Conservation (phyloP, 2,113 vertebrate genomes). For the Prionailurus bengalensis region DNA sequence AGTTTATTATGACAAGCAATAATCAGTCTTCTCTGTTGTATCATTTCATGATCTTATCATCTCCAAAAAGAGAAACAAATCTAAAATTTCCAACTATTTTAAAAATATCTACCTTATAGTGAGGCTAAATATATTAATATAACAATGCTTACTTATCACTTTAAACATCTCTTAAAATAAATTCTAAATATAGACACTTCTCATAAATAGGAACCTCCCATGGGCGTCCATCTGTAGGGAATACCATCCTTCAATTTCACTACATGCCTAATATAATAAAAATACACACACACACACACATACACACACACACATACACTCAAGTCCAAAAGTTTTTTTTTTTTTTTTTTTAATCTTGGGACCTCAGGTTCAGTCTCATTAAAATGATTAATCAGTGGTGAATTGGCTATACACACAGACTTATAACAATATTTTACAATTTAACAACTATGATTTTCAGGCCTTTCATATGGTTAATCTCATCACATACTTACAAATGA, state of each 20-base stretch:
- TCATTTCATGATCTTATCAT: neutral
- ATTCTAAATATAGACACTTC: neutral
- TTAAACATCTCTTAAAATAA: constrained; percentile 6
- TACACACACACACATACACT: neutral
- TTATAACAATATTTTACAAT: neutral
- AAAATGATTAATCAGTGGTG: neutral
- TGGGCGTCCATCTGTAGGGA: neutral
- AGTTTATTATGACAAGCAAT: neutral
- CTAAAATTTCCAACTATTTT: neutral
- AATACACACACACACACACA: neutral
- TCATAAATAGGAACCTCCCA: neutral
- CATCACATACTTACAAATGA: neutral
- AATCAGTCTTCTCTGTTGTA: neutral
- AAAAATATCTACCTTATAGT: neutral
- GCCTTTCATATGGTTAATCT: neutral
- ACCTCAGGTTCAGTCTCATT: neutral
- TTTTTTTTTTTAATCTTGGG: neutral
- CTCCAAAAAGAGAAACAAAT: neutral
- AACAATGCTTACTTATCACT: neutral
- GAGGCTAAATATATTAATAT: neutral
- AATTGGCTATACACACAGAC: neutral
- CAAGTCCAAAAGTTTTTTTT: neutral
- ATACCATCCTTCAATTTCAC: neutral
- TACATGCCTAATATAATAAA: neutral
- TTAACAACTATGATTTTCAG: neutral